Evolutionary conservation across 2,113 vertebrate species (phyloP), one percentile per base, ranked within the genome.

Genomic region (Petrocephalus microphthalmus): DNA sequence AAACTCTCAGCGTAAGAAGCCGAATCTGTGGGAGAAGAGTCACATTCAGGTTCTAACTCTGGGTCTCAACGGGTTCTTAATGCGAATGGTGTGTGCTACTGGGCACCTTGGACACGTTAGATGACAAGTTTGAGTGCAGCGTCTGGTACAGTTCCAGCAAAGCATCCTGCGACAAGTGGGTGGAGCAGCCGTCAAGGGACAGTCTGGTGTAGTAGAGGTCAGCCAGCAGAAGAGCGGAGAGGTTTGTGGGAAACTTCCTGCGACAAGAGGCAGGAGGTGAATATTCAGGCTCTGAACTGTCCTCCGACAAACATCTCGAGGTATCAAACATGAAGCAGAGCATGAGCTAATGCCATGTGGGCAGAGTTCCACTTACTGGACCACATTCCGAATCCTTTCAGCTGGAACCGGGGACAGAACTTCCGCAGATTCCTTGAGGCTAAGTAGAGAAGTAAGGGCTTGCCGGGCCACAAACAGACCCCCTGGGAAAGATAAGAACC

Each of bases 161-260:
- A 13, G 95, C 96, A 89, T 87, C 94, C 89, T 97, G 95, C 74
- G 97, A 97, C 2, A 99, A 95, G 45, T 95, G 96, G 0, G 95
- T 91, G 2, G 92, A 95, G 90, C 94, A 96, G n/a, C 97, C 98
- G 53, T 95, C 97, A 49, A 99, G 93, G 0, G 96, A 95, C 91
- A 99, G 87, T 87, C 97, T 96, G 0, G 97, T 97, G 91, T 97
- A 98, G 93, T 97, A 99, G 87, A 99, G 95, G 93, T 99, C 98
- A 71, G 94, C 97, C 22, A 99, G 91, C 87, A 99, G 93, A 94
- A 99, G 91, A 0, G 92, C 96, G 20, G 97, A 98, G 1, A 95
- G 95, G 85, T 99, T 96, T 20, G 93, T 92, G 33, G 98, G 97
- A 87, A 96, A 96, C 85, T 91, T 92, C 90, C 98, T 99, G 54